These are phyloP conservation scores for Xenotilapia longispinis DNA, from an alignment of 2,113 vertebrate genomes.

Conservation along the genomic window DNA sequence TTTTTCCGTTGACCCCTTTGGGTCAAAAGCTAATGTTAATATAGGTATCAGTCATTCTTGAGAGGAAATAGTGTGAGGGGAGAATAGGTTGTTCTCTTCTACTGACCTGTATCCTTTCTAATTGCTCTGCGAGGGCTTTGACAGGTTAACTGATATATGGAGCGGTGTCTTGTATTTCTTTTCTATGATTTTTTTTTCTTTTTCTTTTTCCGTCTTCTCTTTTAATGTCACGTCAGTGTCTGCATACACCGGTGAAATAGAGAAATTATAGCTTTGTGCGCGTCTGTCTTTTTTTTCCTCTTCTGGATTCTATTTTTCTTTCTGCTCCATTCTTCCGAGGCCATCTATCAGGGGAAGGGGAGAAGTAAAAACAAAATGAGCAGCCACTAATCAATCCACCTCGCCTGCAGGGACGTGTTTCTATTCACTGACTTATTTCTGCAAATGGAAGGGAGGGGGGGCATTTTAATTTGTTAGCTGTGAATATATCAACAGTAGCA, in stretches of 20 bases:
- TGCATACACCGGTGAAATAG: not conserved
- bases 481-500: conserved; percentile 21
- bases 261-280: not conserved
- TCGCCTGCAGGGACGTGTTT: conserved; percentile 16
- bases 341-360: conserved; percentile 3
- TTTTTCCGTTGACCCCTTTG: not conserved
- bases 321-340: not conserved
- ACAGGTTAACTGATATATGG: not conserved
- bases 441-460: not conserved
- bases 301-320: not conserved
- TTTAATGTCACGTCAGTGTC: not conserved
- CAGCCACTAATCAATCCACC: conserved; percentile 21
- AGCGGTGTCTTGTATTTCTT: not conserved
- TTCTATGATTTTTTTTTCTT: not conserved
- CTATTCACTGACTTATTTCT: conserved; percentile 16
- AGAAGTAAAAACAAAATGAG: conserved; percentile 14
- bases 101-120: not conserved
- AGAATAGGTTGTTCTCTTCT: not conserved
- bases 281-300: not conserved
- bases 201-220: not conserved
- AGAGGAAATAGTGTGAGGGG: not conserved
- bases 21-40: conserved; percentile 4
- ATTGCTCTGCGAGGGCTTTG: not conserved
- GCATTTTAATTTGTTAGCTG: conserved; percentile 41
- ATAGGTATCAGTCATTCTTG: not conserved